A percentile compares a stretch with the other conserved stretches of the same genome.
Conservation (phyloP, 2,888 invertebrate genomes). For the Trichopria drosophilae region DNA sequence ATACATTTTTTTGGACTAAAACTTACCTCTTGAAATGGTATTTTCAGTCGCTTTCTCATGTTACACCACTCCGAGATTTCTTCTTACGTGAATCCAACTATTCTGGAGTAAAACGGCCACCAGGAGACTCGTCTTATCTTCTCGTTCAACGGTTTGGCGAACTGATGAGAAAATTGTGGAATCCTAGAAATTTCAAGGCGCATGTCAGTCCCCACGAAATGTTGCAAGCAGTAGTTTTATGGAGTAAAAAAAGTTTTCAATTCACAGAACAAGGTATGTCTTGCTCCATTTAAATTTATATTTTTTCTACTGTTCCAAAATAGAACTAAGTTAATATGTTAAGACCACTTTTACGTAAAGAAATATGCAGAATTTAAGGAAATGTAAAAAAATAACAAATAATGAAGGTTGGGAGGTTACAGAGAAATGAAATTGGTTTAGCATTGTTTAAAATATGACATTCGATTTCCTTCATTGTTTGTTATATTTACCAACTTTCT, state of each 20-base stretch:
- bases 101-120: constrained; percentile 82
- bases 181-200: constrained; percentile 97
- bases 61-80: constrained; percentile 90
- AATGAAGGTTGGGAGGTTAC: no score
- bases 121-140: constrained; percentile 91
- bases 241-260: constrained; percentile 96
- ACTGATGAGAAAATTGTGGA: constrained; percentile 96
- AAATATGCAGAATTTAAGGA: neutral
- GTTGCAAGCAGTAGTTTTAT: constrained; percentile 96
- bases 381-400: no score
- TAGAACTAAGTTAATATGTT: neutral
- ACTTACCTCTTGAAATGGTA: no score
- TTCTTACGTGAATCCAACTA: constrained; percentile 95
- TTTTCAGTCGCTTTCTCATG: constrained; percentile 88
- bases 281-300: constrained; percentile 1
- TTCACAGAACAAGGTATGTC: constrained; percentile 91
- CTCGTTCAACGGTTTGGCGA: constrained; percentile 94
- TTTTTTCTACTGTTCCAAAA: neutral
- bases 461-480: no score
- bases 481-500: no score
- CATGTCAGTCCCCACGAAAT: constrained; percentile 99
- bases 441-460: no score
- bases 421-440: no score
- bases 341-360: neutral
- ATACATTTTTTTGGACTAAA: no score